Evolutionary conservation across 2,888 invertebrate genomes (phyloP).

Genomic region (Acleris literana): DNA sequence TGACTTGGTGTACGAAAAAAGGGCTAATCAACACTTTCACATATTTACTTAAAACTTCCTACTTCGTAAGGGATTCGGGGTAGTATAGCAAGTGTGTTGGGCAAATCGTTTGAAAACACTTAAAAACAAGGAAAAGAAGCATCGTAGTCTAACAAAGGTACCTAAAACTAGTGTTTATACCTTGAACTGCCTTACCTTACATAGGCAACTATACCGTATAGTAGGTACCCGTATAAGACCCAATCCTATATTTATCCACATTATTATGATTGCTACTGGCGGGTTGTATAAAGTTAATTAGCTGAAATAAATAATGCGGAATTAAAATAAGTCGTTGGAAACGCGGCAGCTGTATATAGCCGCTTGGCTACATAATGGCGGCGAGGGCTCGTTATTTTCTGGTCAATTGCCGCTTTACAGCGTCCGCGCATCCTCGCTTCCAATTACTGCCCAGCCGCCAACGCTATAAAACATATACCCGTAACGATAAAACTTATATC

Average conservation of each 20-base stretch:
- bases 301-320: constrained; percentile 54
- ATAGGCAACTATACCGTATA: constrained; percentile 3
- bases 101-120: too few relatives aligned
- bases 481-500: constrained; percentile 48
- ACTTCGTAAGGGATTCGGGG: too few relatives aligned
- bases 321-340: constrained; percentile 60
- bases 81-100: too few relatives aligned
- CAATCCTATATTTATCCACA: constrained; percentile 13
- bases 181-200: too few relatives aligned
- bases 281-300: constrained; percentile 33
- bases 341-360: constrained; percentile 73
- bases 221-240: too few relatives aligned
- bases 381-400: constrained; percentile 81
- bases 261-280: constrained; percentile 32
- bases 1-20: too few relatives aligned
- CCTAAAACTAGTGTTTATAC: too few relatives aligned
- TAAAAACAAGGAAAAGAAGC: not conserved
- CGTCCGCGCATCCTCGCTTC: constrained; percentile 82
- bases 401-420: constrained; percentile 82
- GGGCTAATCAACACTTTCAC: too few relatives aligned
- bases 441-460: constrained; percentile 82
- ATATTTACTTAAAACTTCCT: too few relatives aligned
- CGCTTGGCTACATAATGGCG: constrained; percentile 61
- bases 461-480: constrained; percentile 67
- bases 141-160: too few relatives aligned